Evolutionary conservation across 2,113 vertebrate species (phyloP), one percentile per base, ranked within the genome.

Genomic region (Mormyrus lacerda): DNA sequence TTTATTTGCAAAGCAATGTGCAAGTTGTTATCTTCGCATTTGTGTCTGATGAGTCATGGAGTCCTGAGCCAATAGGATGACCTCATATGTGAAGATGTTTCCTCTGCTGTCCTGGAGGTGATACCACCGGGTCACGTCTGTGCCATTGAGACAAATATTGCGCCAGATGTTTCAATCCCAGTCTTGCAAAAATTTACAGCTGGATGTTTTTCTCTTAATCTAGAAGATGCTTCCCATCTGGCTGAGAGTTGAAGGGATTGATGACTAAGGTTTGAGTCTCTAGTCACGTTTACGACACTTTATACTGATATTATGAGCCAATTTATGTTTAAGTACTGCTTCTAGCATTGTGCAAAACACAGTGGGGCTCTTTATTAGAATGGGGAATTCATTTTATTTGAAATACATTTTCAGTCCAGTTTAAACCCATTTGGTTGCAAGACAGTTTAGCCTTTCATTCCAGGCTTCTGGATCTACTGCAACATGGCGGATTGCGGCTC

Each of bases 181-280:
- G 47, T 53, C n/a, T 88, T 51, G 73, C n/a, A 69, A 88, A 35
- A 45, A 50, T 10, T 31, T 53, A 48, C 61, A 51, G 85, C 84
- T 86, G 48, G 85, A 86, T 31, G 24, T n/a, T 86, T 86, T 86
- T 5, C 24, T 3, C 35, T 47, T 47, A 47, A 84, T 86, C 47
- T 86, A 50, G 24, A 31, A 86, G 48, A 27, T 31, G 4, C 7
- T 48, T 90, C 73, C 85, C 31, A 89, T 90, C 55, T n/a, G 44
- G 73, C 85, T 84, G 31, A 48, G 48, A 42, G 87, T 48, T n/a
- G 85, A 58, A 87, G 83, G 88, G 21, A 44, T 21, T 17, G 17
- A 35, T 82, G 39, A 44, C 17, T 82, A 27, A 69, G 11, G 61
- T 69, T 69, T 11, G 10, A 69, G 61, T 19, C 73, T 79, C 0